Evolutionary conservation across 2,888 invertebrate species (phyloP).

Genomic region (Uloborus plumipes): DNA sequence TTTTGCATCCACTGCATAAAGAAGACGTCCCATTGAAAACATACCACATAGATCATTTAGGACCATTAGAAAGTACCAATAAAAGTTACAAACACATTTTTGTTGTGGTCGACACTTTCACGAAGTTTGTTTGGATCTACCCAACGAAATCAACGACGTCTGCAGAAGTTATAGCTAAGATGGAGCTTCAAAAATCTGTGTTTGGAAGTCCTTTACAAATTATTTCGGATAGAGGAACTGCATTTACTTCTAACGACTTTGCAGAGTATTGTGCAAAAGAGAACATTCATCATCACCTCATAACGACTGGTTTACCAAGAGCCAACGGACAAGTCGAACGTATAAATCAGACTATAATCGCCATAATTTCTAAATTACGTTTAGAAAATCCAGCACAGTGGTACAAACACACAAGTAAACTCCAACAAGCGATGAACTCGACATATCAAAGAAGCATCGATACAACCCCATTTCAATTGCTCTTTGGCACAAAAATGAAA

Average conservation of each 20-base stretch:
- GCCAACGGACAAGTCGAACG: conserved; percentile 4
- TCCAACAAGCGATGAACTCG: background rate
- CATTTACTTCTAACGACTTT: conserved; percentile 6
- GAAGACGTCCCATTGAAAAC: background rate
- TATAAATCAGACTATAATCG: background rate
- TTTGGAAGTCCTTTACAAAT: conserved; percentile 2
- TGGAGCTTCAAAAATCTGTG: background rate
- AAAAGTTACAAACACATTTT: conserved; percentile 10
- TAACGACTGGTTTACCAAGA: conserved; percentile 5
- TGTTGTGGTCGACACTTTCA: background rate
- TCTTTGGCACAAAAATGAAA: background rate
- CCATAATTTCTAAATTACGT: background rate
- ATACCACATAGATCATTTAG: background rate
- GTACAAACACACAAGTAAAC: background rate
- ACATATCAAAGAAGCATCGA: conserved; percentile 1
- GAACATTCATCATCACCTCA: conserved; percentile 1
- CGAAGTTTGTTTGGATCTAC: conserved; percentile 8
- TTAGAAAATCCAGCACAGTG: background rate
- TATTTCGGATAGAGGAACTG: conserved; percentile 4
- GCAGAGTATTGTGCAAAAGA: conserved; percentile 1
- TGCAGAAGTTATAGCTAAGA: background rate
- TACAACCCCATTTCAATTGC: background rate
- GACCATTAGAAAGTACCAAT: background rate
- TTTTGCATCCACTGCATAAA: conserved; percentile 6
- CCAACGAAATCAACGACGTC: conserved; percentile 8